Conservation (phyloP, 2,113 vertebrate species). For the Athene noctua region DNA sequence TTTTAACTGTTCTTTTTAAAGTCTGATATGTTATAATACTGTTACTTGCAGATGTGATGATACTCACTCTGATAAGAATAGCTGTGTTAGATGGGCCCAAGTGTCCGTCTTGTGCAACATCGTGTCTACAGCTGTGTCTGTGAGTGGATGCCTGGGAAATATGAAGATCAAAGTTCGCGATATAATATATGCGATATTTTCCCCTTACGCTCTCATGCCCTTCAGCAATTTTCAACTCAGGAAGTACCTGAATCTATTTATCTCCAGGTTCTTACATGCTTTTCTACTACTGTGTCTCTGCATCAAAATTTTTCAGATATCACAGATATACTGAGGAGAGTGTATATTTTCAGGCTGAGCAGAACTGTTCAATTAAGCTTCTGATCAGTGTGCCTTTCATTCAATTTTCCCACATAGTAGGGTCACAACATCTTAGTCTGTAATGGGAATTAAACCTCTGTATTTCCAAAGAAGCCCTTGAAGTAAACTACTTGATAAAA, state of each 20-base stretch:
- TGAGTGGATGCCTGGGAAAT: background rate
- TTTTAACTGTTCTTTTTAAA: background rate
- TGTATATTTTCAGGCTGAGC: background rate
- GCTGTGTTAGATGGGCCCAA: background rate
- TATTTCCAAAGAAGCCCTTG: background rate
- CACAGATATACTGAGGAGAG: background rate
- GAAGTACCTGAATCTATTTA: background rate
- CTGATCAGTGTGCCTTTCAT: background rate
- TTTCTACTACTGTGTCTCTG: background rate
- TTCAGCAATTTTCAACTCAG: background rate
- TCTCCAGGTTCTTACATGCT: background rate
- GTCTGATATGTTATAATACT: background rate
- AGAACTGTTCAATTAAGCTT: background rate
- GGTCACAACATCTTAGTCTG: background rate
- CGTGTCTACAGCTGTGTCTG: background rate
- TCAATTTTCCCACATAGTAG: background rate
- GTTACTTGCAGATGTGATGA: background rate
- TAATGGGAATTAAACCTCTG: background rate
- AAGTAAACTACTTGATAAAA: background rate
- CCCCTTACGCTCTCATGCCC: background rate
- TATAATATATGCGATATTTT: background rate
- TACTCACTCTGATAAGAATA: background rate
- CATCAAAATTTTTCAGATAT: background rate
- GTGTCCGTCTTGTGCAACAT: background rate
- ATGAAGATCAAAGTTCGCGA: background rate